Conservation (phyloP, 2,113 vertebrate species). For the Petroica traversi region DNA sequence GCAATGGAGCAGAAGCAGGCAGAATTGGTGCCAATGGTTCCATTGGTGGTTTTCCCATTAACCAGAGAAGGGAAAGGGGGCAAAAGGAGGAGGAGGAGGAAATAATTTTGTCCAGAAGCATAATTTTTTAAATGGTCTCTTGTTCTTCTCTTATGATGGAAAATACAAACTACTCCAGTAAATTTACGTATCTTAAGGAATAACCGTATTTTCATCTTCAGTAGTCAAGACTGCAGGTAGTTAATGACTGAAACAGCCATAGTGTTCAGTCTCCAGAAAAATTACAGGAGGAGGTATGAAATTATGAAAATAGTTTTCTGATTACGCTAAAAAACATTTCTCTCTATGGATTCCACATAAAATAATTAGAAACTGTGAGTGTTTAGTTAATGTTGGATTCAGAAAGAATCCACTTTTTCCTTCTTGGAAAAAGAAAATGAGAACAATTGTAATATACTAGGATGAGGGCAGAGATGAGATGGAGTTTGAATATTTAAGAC, state of each 20-base stretch:
- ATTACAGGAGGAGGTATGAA: background rate
- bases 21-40: background rate
- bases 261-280: background rate
- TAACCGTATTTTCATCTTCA: background rate
- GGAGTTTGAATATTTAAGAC: background rate
- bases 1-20: background rate
- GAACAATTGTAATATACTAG: background rate
- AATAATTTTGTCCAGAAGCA: background rate
- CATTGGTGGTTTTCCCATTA: background rate
- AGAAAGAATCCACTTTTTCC: background rate
- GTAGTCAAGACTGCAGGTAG: background rate
- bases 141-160: background rate
- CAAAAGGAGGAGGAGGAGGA: background rate
- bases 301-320: rapidly evolving
- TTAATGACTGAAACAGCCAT: background rate
- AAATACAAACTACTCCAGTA: background rate
- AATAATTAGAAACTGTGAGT: background rate
- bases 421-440: background rate
- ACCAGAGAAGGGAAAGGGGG: background rate
- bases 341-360: background rate
- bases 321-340: background rate
- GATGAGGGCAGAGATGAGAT: background rate
- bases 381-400: background rate
- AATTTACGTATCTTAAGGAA: background rate
- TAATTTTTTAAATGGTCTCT: background rate